Evolutionary conservation across 2,797 vertebrate species (phyloP).

Genomic region (Pteropus rufus): DNA sequence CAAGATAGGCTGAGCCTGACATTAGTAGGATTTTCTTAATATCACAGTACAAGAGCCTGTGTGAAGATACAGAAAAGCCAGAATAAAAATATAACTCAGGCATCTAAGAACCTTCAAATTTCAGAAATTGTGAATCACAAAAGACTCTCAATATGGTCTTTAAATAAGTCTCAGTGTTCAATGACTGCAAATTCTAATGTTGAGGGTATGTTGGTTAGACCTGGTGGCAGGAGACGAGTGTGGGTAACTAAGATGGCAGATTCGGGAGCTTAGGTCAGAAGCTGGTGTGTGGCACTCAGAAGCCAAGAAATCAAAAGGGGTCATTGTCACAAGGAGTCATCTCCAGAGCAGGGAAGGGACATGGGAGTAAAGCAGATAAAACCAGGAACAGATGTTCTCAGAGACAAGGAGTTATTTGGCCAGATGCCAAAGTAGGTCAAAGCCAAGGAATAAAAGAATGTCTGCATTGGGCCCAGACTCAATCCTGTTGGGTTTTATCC

Average conservation of each 20-base stretch:
- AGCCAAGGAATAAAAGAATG: background rate
- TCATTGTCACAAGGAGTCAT: background rate
- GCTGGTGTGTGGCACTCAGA: background rate
- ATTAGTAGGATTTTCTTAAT: background rate
- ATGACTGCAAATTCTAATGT: background rate
- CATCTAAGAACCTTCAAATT: background rate
- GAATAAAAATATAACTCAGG: background rate
- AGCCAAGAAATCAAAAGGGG: background rate
- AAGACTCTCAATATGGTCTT: background rate
- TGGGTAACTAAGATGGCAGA: background rate
- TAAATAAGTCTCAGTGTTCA: background rate
- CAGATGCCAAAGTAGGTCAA: background rate
- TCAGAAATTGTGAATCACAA: background rate
- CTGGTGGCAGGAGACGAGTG: background rate
- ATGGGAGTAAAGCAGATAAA: background rate
- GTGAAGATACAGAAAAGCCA: background rate
- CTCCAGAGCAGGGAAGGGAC: background rate
- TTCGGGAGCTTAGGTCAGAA: background rate
- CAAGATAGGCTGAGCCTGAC: background rate
- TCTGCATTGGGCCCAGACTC: background rate
- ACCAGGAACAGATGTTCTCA: background rate
- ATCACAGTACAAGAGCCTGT: background rate
- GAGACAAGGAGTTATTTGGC: background rate
- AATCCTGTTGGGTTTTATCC: background rate
- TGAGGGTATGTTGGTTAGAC: background rate